phyloP scores from a whole-genome alignment of 2,888 invertebrate species.

The Masnerella sp. region DNA sequence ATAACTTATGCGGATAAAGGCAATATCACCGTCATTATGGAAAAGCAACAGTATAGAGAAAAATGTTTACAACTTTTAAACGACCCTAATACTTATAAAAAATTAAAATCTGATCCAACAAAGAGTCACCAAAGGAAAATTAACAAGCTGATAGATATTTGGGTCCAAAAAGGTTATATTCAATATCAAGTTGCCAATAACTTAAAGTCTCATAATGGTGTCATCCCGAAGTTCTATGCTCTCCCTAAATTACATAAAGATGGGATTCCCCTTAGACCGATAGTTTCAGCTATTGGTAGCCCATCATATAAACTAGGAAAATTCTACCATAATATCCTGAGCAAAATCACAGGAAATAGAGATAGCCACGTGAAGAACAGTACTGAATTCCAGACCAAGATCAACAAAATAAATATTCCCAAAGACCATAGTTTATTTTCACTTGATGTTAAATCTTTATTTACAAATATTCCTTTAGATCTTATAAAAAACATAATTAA shows the following conservation, averaged over 20 bases:
- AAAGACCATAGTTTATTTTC: neutral
- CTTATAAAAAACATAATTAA: neutral
- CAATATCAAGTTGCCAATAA: neutral
- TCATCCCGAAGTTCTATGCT: constrained; percentile 12
- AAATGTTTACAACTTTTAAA: neutral
- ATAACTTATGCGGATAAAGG: constrained; percentile 1
- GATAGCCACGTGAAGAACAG: neutral
- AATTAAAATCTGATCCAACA: neutral
- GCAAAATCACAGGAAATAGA: neutral
- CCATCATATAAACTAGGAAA: constrained; percentile 5
- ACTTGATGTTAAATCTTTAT: constrained; percentile 9
- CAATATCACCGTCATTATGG: neutral
- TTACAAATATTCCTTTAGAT: constrained; percentile 12
- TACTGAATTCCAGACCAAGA: neutral
- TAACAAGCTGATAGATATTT: neutral
- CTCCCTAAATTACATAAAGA: constrained; percentile 8
- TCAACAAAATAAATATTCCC: neutral
- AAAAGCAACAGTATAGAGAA: neutral
- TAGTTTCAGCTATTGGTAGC: constrained; percentile 6
- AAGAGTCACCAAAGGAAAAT: neutral
- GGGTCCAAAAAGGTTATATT: neutral
- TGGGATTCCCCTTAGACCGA: neutral
- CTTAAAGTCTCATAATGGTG: neutral
- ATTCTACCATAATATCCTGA: constrained; percentile 1
- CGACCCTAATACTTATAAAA: neutral